These are phyloP conservation scores for Loripinus fragilis DNA, from an alignment of 2,888 invertebrate genomes.

Conservation along the genomic window DNA sequence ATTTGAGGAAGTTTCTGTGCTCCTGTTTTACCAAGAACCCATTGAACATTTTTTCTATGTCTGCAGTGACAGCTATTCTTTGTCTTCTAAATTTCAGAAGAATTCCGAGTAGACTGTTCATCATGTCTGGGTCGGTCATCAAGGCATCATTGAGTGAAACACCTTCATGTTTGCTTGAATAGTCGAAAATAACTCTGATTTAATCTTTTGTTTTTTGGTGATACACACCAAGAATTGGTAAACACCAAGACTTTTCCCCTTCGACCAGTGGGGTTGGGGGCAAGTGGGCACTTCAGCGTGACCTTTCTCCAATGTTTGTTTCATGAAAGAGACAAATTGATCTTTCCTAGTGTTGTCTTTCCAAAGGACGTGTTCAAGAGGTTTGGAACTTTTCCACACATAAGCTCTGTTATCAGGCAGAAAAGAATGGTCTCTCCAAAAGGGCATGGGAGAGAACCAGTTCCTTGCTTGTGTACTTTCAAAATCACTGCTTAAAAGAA, in stretches of 20 bases:
- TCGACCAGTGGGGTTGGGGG: slow-evolving; percentile 34
- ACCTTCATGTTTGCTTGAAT: slow-evolving; percentile 24
- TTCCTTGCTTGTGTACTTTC: slow-evolving; percentile 16
- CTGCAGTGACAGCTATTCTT: slow-evolving; percentile 31
- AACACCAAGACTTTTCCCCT: slow-evolving; percentile 51
- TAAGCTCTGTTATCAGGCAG: slow-evolving; percentile 43
- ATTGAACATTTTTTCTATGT: slow-evolving; percentile 44
- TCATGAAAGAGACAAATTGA: slow-evolving; percentile 54
- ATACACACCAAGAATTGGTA: slow-evolving; percentile 55
- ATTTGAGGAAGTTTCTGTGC: slow-evolving; percentile 32
- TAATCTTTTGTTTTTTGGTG: slow-evolving; percentile 46
- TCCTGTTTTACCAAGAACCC: slow-evolving; percentile 30
- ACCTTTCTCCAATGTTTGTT: slow-evolving; percentile 32
- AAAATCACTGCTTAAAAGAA: slow-evolving; percentile 34
- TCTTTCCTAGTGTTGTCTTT: slow-evolving; percentile 37
- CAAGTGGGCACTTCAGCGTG: slow-evolving; percentile 57
- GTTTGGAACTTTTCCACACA: slow-evolving; percentile 32
- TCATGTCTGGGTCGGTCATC: slow-evolving; percentile 38
- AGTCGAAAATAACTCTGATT: slow-evolving; percentile 51
- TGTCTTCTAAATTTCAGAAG: slow-evolving; percentile 37
- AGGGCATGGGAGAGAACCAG: slow-evolving; percentile 48
- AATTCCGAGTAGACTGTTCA: slow-evolving; percentile 37
- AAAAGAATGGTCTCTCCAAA: slow-evolving; percentile 10
- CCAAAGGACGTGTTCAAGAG: slow-evolving; percentile 27
- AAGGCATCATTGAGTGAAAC: slow-evolving; percentile 36